Percentiles rank a stretch among this genome's conserved stretches.
Evolutionary conservation across 2,113 vertebrate genomes (phyloP).

Genomic region (Solea senegalensis): DNA sequence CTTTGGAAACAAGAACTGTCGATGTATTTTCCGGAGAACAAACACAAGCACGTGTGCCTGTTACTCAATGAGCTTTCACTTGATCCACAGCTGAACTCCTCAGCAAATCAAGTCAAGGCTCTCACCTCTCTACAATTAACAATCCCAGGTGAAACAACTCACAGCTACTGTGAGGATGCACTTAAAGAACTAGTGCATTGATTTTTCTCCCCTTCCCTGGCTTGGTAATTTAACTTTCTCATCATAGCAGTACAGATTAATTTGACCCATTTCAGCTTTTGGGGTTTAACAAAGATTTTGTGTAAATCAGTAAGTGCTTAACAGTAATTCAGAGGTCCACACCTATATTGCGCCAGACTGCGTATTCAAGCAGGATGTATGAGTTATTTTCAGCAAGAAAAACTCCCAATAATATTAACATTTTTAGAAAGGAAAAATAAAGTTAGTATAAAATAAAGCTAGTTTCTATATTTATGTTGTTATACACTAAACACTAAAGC

Average conservation of each 20-base stretch:
- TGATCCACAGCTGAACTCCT: conserved; percentile 17
- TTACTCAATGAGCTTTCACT: background rate
- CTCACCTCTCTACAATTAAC: conserved; percentile 11
- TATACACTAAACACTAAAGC: no score
- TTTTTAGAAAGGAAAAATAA: no score
- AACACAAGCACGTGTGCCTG: background rate
- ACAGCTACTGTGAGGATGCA: conserved; percentile 8
- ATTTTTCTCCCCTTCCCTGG: background rate
- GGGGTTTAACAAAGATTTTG: background rate
- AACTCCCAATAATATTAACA: no score
- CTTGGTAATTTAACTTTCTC: background rate
- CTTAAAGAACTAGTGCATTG: conserved; percentile 1
- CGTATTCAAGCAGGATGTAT: no score
- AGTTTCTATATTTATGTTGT: no score
- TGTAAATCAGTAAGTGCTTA: background rate
- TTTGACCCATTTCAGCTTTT: conserved; percentile 12
- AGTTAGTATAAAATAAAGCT: no score
- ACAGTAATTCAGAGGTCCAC: no score
- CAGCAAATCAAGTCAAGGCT: conserved; percentile 12
- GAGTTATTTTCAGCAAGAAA: no score
- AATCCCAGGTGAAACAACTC: background rate
- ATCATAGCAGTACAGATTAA: background rate
- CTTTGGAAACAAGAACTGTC: background rate
- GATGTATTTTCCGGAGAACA: background rate
- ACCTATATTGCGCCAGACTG: no score